Conservation (phyloP, 2,797 vertebrate genomes). For the Cyprinella venusta region DNA sequence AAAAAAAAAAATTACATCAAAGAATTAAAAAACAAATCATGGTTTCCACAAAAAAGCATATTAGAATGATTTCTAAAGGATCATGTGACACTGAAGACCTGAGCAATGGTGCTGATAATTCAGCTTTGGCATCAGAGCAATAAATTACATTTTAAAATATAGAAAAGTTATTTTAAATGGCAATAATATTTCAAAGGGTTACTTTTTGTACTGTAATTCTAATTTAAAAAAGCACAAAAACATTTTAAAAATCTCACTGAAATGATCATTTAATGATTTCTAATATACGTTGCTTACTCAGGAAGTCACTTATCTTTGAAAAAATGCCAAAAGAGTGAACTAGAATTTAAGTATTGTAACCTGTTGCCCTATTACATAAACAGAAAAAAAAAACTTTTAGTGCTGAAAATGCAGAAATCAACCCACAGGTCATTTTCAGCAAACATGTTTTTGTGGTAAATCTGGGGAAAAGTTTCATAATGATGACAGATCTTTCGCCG, state of each 20-base stretch:
- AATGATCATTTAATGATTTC: background rate
- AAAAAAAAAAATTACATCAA: no score
- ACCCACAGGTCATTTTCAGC: background rate
- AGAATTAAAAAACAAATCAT: background rate
- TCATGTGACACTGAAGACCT: background rate
- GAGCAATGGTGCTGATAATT: background rate
- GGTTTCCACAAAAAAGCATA: background rate
- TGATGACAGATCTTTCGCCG: background rate
- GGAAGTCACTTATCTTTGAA: background rate
- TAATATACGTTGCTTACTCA: background rate
- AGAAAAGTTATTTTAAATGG: background rate
- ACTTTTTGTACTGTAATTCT: background rate
- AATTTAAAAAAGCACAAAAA: background rate
- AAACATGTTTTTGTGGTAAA: constrained; percentile 17
- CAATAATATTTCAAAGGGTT: background rate
- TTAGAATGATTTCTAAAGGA: background rate
- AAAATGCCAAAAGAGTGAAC: background rate
- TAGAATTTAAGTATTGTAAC: background rate
- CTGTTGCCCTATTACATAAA: background rate
- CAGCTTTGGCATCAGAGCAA: background rate
- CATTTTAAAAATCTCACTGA: background rate
- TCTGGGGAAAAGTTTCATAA: background rate
- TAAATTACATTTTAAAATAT: background rate
- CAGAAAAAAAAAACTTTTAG: background rate
- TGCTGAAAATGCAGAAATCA: background rate